Evolutionary conservation across 2,888 invertebrate species (phyloP), one percentile per base, ranked within the genome.

Genomic region (Strigamia crassipes): DNA sequence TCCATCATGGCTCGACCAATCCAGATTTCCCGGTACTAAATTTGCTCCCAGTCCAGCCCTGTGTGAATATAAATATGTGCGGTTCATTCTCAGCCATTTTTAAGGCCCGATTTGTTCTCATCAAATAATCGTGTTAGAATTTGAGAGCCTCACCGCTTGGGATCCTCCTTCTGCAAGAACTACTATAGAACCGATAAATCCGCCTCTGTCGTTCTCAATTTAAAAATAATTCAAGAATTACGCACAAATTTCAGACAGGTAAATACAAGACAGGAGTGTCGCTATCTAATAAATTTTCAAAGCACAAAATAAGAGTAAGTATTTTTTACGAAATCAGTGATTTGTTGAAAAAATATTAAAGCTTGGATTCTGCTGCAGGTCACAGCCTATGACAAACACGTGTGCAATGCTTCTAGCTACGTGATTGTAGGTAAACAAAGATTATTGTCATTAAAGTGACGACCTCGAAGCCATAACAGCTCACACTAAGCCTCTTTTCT

Each of bases 261-360:
- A 73, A 73, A 73, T 73, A 73, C n/a, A 5, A 73, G 31, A 31
- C 31, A 13, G 13, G 13, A 73, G 4, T 73, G 0, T 15, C 23
- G 5, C 31, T 73, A 27, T 31, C 31, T 2, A 13, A 31, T 73
- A 3, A 73, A 27, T 5, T 1, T 15, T 38, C 10, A 38, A 27
- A 31, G 4, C 15, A 73, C 31, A 73, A 73, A 73, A 73, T 73
- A 31, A 73, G 27, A 15, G 73, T 73, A 73, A 73, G 31, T 61
- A 23, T 23, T 61, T 23, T 61, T 23, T 12, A 27, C 10, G 15
- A 31, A 73, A 31, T 15, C 12, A 31, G 9, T n/a, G 10, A 23
- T 1, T 2, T 18, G 9, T 56, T 56, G 56, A 3, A 27, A 73
- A 73, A 73, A 21, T 3, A 18, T 13, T 0, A 27, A 73, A 73